Percentiles rank a stretch among this genome's conserved stretches.
These are phyloP conservation scores for Ostrea edulis DNA, from an alignment of 1,140 invertebrate species.

Conservation along the genomic window DNA sequence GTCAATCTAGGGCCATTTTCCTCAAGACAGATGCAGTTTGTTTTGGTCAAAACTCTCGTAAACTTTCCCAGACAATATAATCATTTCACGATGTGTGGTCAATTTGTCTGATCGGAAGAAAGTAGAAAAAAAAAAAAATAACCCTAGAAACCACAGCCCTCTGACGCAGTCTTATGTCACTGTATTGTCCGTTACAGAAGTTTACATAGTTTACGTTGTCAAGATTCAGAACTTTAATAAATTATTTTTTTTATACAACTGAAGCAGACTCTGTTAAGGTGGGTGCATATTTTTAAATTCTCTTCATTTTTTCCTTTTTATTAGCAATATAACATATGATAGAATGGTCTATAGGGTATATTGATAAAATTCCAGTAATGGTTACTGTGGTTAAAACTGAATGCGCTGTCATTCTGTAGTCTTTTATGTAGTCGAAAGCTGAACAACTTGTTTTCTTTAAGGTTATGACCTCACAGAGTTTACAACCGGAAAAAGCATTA, in stretches of 20 bases:
- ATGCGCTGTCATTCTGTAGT: not conserved
- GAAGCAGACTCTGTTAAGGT: too few species aligned
- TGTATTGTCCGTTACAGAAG: too few species aligned
- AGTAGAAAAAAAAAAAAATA: not conserved
- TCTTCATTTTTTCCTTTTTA: too few species aligned
- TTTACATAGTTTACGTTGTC: too few species aligned
- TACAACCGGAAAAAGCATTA: slow-evolving; percentile 21
- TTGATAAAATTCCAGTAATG: too few species aligned
- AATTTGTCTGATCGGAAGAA: not conserved
- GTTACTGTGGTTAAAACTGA: not conserved
- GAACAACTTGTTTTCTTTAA: not conserved
- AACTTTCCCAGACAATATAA: not conserved
- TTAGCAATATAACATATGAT: too few species aligned
- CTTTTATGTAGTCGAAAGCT: not conserved
- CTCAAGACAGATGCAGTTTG: not conserved
- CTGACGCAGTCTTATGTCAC: too few species aligned
- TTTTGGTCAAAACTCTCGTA: slow-evolving; percentile 21
- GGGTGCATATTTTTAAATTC: too few species aligned
- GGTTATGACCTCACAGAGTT: not conserved
- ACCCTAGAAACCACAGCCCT: too few species aligned
- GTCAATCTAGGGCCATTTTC: slow-evolving; percentile 18
- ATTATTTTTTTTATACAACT: too few species aligned
- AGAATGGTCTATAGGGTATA: too few species aligned
- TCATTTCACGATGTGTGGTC: not conserved
- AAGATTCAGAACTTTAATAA: too few species aligned